phyloP scores from a whole-genome alignment of 1,140 invertebrate genomes.

The Lucilia sericata region DNA sequence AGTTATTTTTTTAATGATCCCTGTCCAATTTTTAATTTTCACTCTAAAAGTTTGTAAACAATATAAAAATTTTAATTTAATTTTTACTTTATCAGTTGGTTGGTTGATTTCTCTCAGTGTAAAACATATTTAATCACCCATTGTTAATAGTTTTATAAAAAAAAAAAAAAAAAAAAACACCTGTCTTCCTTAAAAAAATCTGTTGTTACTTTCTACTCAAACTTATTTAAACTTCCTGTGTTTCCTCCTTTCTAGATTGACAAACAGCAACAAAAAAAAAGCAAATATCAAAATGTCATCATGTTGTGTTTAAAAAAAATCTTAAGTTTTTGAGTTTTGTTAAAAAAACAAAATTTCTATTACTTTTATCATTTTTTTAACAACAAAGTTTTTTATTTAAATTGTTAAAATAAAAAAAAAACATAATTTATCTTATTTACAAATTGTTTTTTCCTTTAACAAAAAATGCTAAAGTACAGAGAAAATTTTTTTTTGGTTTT shows the following conservation, averaged over 20 bases:
- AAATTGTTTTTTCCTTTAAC: background rate
- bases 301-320: background rate
- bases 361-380: no score
- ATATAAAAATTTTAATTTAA: background rate
- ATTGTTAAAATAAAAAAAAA: background rate
- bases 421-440: no score
- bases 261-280: background rate
- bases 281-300: background rate
- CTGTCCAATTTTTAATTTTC: background rate
- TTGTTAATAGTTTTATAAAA: background rate
- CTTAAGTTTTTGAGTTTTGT: background rate
- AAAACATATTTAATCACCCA: background rate
- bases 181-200: background rate
- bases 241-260: background rate
- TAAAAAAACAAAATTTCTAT: no score
- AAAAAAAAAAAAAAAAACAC: background rate
- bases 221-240: background rate
- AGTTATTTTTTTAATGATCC: background rate
- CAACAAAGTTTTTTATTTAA: background rate
- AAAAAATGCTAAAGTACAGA: background rate
- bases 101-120: slow-evolving; percentile 24
- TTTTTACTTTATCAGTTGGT: background rate
- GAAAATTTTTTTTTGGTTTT: slow-evolving; percentile 15
- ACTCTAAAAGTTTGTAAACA: background rate
- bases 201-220: background rate